Conservation (phyloP, 2,113 vertebrate species). For the Alexandromys fortis region DNA sequence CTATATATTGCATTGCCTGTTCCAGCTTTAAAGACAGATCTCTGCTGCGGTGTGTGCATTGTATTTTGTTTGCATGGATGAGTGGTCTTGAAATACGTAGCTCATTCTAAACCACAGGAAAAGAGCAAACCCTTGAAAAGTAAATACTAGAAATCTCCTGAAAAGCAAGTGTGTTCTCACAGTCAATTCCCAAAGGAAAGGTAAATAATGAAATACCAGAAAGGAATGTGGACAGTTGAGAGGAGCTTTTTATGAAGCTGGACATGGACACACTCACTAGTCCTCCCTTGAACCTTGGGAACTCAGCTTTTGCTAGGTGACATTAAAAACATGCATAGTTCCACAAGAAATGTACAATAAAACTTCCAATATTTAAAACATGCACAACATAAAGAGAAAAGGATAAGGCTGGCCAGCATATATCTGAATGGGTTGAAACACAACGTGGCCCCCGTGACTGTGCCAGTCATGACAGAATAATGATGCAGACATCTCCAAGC, state of each 20-base stretch:
- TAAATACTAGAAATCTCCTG: background rate
- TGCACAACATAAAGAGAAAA: background rate
- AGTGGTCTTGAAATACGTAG: background rate
- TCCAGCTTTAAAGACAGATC: background rate
- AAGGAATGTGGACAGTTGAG: background rate
- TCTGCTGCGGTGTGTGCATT: background rate
- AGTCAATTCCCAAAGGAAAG: background rate
- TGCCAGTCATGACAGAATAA: background rate
- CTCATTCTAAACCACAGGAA: background rate
- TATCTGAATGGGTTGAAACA: background rate
- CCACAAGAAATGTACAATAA: background rate
- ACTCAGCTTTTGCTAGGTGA: background rate
- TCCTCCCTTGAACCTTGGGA: background rate
- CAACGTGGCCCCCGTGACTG: background rate
- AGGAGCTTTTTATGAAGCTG: background rate
- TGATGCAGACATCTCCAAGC: background rate
- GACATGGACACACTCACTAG: background rate
- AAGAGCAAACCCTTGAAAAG: background rate
- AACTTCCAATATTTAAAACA: background rate
- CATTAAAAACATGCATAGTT: background rate
- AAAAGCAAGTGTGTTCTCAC: background rate
- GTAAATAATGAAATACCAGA: background rate
- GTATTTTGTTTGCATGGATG: background rate
- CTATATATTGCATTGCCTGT: background rate
- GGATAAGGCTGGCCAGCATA: background rate